Evolutionary conservation across 2,888 invertebrate species (phyloP), one percentile per base, ranked within the genome.

Genomic region (Drosophila merina): DNA sequence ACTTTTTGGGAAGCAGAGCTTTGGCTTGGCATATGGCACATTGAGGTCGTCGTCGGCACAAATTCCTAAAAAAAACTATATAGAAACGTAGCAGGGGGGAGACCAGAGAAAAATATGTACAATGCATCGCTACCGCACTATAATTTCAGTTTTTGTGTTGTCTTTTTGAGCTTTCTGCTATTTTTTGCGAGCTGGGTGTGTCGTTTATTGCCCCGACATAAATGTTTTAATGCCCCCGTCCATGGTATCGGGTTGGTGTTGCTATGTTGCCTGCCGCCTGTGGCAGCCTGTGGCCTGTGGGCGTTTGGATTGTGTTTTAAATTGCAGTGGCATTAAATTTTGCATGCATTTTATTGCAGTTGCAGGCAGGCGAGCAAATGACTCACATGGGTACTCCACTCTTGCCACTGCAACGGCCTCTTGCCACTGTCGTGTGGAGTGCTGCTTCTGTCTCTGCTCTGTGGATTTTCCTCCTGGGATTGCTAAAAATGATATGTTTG

Each of bases 171-270:
- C 10, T 33, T 55, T 38, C 25, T 48, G 30, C n/a, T 45, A 30
- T 47, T 57, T 49, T 38, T 72, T 71, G 64, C 33, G 12, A 26
- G 44, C 28, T 66, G 74, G 74, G 74, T 74, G 74, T 74, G 74
- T 74, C 74, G 71, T 73, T 72, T 73, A 74, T 74, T 74, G 69
- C 62, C 55, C 74, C 70, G 64, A 58, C 72, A 74, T 74, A 66
- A 70, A 74, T 74, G 70, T 70, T 74, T 72, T 73, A 59, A 72
- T 72, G 73, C 49, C 51, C 33, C 36, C 26, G 26, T 9, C 63
- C 31, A 57, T 68, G 51, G 58, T 48, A 4, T 10, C n/a, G n/a
- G n/a, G 57, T 52, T 36, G 45, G 12, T 31, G n/a, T 42, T 36
- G 25, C 49, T 55, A 36, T 50, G 48, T 47, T 31, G 33, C 49